Evolutionary conservation across 2,888 invertebrate genomes (phyloP), one percentile per base, ranked within the genome.

Genomic region (Athrips mouffetella): DNA sequence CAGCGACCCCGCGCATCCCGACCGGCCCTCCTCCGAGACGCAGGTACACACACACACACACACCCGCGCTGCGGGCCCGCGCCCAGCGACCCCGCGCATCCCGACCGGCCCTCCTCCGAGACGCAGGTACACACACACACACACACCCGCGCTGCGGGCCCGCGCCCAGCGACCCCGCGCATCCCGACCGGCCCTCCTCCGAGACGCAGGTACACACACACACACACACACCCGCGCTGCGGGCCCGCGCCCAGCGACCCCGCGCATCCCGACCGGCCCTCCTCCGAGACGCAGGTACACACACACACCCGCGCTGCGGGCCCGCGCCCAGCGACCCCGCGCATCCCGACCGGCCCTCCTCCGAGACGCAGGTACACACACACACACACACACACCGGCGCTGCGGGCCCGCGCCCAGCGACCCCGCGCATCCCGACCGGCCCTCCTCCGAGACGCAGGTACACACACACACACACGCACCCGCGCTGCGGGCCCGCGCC

Each of bases 111-210:
- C 80, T 94, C 94, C 72, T 94, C 94, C 68, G 96, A 96, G 80
- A 92, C 95, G 86, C n/a, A n/a, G n/a, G n/a, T n/a, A n/a, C n/a
- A n/a, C n/a, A n/a, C n/a, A n/a, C n/a, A n/a, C n/a, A n/a, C n/a
- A n/a, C n/a, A n/a, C 97, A 98, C 89, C 97, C 97, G 51, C 92
- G 97, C 62, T 98, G 97, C 83, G 97, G 97, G 0, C 97, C 97
- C 8, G 96, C 97, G 37, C 97, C 97, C 29, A 91, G 92, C 76
- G 91, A 92, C 50, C 57, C 60, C 65, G 90, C 64, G 51, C 54
- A 50, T 39, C 92, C 91, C 55, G 91, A 91, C 80, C 91, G 94
- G 62, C 92, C 95, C 80, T 94, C 94, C 72, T 94, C 94, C 68
- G 96, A 96, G 80, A 92, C 95, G 86, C n/a, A n/a, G n/a, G n/a